These are phyloP conservation scores for Drymodes brunneopygia DNA, from an alignment of 2,113 vertebrate species.

Conservation along the genomic window DNA sequence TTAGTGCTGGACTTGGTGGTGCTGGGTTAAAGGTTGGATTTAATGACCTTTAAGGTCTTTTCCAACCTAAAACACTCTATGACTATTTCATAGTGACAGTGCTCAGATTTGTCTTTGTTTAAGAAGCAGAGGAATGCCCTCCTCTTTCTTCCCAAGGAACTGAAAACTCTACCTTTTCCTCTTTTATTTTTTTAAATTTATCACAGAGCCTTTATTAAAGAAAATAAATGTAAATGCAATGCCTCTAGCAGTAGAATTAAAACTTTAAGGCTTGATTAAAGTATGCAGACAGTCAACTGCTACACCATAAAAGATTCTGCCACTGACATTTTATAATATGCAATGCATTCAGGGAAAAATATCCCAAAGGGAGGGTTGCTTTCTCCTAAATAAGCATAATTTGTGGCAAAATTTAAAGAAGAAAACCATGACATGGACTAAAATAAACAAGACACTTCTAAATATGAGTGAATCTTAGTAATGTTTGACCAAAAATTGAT, in stretches of 20 bases:
- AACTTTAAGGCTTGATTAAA: conserved; percentile 72
- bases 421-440: not conserved
- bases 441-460: conserved; percentile 19
- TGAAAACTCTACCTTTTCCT: conserved; percentile 31
- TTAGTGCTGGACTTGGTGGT: not conserved
- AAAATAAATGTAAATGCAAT: conserved; percentile 73
- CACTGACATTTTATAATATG: conserved; percentile 41
- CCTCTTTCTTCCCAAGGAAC: not conserved
- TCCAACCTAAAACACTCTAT: not conserved
- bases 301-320: conserved; percentile 6
- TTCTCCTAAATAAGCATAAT: conserved; percentile 33
- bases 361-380: conserved; percentile 6
- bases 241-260: conserved; percentile 76
- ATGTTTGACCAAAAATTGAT: not conserved
- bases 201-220: conserved; percentile 63
- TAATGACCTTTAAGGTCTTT: not conserved
- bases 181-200: not conserved
- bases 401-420: conserved; percentile 10
- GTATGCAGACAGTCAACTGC: conserved; percentile 63
- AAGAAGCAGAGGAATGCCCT: not conserved
- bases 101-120: not conserved
- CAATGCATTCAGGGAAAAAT: conserved; percentile 2
- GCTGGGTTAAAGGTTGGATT: not conserved
- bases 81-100: not conserved
- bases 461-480: not conserved